Evolutionary conservation across 2,113 vertebrate species (phyloP).

Genomic region (Equus przewalskii): DNA sequence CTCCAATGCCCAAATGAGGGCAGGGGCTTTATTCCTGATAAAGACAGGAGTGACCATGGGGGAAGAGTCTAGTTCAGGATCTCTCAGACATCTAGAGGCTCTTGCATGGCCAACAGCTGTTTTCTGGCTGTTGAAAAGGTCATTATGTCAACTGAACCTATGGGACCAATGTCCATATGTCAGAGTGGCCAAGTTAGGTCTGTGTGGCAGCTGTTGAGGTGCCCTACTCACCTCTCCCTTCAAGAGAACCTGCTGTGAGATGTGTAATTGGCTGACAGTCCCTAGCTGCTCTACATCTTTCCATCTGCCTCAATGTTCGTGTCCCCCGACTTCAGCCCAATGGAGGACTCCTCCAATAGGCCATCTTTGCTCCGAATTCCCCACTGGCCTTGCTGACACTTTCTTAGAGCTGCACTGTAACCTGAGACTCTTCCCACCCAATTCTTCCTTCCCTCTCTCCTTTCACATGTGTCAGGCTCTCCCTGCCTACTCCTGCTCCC

Average conservation of each 20-base stretch:
- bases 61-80: neutral
- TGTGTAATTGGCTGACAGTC: neutral
- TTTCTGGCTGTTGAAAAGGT: slow-evolving; percentile 34
- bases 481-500: neutral
- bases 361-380: neutral
- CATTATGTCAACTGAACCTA: neutral
- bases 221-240: neutral
- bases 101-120: neutral
- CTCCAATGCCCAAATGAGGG: neutral
- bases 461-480: neutral
- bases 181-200: neutral
- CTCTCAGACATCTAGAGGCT: neutral
- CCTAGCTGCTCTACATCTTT: neutral
- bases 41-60: neutral
- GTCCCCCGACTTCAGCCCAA: neutral
- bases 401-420: neutral
- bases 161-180: neutral
- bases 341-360: neutral
- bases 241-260: neutral
- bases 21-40: neutral
- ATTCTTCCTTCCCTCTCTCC: neutral
- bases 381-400: neutral
- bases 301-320: neutral
- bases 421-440: neutral
- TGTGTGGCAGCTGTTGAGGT: too few species aligned